These are phyloP conservation scores for Allophyes oxyacanthae DNA, from an alignment of 2,888 invertebrate species.

Conservation along the genomic window DNA sequence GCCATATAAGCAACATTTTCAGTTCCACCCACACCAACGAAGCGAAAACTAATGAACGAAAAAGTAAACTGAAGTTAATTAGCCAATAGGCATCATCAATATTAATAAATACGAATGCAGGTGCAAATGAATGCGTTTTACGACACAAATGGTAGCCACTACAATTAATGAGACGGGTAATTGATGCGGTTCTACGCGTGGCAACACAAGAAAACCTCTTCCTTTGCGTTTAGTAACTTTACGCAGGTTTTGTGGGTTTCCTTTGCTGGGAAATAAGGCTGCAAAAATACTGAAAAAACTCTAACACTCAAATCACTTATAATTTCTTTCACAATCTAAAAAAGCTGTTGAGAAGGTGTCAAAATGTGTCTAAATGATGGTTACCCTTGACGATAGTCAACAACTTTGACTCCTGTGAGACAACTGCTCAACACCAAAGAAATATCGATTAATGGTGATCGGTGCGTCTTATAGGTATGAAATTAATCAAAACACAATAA, in stretches of 20 bases:
- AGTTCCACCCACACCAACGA: background rate
- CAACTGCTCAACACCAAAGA: too few relatives aligned
- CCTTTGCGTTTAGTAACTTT: slow-evolving; percentile 32
- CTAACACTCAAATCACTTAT: too few relatives aligned
- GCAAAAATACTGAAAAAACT: background rate
- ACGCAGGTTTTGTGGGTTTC: slow-evolving; percentile 17
- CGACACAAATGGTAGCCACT: slow-evolving; percentile 23
- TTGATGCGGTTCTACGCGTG: slow-evolving; percentile 31
- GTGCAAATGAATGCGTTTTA: slow-evolving; percentile 23
- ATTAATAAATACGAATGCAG: slow-evolving; percentile 23
- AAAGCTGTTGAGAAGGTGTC: too few relatives aligned
- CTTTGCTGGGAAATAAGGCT: background rate
- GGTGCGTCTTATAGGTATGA: too few relatives aligned
- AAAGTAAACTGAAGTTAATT: slow-evolving; percentile 5
- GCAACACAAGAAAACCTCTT: slow-evolving; percentile 31
- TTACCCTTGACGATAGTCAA: too few relatives aligned
- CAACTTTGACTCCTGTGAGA: too few relatives aligned
- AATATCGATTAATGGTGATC: too few relatives aligned
- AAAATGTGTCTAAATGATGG: too few relatives aligned
- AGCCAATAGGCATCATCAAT: slow-evolving; percentile 29
- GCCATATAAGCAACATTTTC: background rate
- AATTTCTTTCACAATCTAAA: too few relatives aligned
- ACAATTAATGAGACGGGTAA: slow-evolving; percentile 43
- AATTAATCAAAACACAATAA: too few relatives aligned
- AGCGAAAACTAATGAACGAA: slow-evolving; percentile 12